phyloP scores from a whole-genome alignment of 2,797 vertebrate genomes.

The Clarias platycephalus region DNA sequence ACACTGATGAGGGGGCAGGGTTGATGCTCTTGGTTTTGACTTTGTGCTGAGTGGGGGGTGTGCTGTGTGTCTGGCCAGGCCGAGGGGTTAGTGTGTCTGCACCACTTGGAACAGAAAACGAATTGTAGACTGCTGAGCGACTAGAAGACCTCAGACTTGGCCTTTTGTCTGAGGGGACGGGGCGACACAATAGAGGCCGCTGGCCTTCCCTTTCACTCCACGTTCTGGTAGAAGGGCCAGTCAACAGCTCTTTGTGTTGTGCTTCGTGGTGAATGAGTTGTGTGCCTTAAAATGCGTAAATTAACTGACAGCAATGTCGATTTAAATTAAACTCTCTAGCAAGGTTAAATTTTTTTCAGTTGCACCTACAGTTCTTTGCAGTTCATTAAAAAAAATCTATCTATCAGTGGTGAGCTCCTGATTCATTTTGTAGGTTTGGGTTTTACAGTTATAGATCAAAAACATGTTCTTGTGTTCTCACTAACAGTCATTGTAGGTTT shows the following conservation, averaged over 20 bases:
- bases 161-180: conserved; percentile 42
- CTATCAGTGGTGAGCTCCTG: background rate
- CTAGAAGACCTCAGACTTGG: conserved; percentile 37
- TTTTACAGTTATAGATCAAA: background rate
- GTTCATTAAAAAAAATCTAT: background rate
- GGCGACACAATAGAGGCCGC: conserved; percentile 40
- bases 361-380: background rate
- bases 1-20: background rate
- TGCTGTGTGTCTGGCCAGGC: conserved; percentile 39
- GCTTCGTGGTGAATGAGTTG: conserved; percentile 29
- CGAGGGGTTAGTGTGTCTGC: conserved; percentile 24
- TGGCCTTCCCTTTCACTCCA: conserved; percentile 36
- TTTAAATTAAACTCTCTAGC: background rate
- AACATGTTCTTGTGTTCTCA: background rate
- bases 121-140: conserved; percentile 25
- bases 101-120: conserved; percentile 32
- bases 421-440: background rate
- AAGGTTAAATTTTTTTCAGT: background rate
- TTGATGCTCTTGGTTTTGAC: conserved; percentile 46
- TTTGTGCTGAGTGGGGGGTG: conserved; percentile 32
- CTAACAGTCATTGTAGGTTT: background rate
- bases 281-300: conserved; percentile 12
- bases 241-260: conserved; percentile 47
- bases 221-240: conserved; percentile 35
- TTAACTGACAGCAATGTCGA: background rate